Percentiles rank a stretch among this genome's conserved stretches.
Evolutionary conservation across 2,888 invertebrate genomes (phyloP).

Genomic region (Zhengitettix transpicula): DNA sequence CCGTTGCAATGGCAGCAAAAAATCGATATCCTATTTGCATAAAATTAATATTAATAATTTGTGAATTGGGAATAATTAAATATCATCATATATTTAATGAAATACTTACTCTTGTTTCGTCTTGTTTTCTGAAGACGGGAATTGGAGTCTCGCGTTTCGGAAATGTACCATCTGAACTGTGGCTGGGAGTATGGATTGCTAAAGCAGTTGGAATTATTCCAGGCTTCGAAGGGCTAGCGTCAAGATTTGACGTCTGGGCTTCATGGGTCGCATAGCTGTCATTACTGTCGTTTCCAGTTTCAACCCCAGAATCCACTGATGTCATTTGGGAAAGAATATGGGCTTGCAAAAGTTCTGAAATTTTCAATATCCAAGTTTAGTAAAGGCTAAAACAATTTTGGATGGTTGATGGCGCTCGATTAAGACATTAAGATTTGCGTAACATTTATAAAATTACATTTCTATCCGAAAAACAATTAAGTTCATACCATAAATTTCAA

Average conservation of each 20-base stretch:
- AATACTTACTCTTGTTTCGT: not conserved
- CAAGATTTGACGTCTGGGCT: constrained; percentile 5
- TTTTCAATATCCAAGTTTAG: no score
- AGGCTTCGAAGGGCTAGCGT: constrained; percentile 5
- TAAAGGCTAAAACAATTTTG: no score
- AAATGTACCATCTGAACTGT: not conserved
- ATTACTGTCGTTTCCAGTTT: constrained; percentile 55
- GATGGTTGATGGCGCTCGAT: no score
- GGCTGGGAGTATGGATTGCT: no score
- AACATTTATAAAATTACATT: no score
- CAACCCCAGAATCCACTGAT: constrained; percentile 53
- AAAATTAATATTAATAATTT: not conserved
- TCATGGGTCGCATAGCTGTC: constrained; percentile 28
- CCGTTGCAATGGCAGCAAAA: not conserved
- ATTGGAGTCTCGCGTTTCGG: not conserved
- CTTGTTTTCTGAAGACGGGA: not conserved
- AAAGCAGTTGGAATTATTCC: not conserved
- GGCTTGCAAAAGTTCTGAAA: no score
- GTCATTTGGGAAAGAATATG: constrained; percentile 18
- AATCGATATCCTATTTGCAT: not conserved
- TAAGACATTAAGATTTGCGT: no score
- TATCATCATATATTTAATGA: not conserved
- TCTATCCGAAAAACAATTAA: no score
- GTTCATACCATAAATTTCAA: no score
- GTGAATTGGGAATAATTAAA: not conserved